Percentiles rank a stretch among this genome's conserved stretches.
phyloP scores from a whole-genome alignment of 2,113 vertebrate genomes.

The Limnothrissa miodon region DNA sequence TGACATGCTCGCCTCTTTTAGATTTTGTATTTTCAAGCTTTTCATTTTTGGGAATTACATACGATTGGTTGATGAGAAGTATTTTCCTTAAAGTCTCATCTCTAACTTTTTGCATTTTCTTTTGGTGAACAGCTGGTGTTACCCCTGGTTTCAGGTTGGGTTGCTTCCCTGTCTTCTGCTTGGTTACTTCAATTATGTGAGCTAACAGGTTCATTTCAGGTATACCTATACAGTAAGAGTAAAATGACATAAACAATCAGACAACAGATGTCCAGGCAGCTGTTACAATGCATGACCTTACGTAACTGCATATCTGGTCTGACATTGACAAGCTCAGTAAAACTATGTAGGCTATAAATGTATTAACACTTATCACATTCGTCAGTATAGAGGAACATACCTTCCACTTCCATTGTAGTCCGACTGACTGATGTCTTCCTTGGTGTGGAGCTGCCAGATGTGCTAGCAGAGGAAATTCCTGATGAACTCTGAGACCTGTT shows the following conservation, averaged over 20 bases:
- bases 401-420: neutral
- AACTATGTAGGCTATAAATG: neutral
- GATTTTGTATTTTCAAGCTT: neutral
- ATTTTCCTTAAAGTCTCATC: neutral
- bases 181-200: neutral
- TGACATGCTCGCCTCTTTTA: neutral
- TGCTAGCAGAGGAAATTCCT: neutral
- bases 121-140: neutral
- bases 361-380: too few relatives aligned
- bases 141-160: too few relatives aligned
- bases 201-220: neutral
- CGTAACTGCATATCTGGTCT: neutral
- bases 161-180: neutral
- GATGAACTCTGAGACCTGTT: neutral
- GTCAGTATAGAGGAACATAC: neutral
- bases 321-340: neutral
- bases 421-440: neutral
- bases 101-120: neutral
- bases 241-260: neutral
- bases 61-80: neutral
- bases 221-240: neutral
- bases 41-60: neutral
- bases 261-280: neutral
- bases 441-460: neutral
- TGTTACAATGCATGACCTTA: neutral